These are phyloP conservation scores for Potamilus streckersoni DNA, from an alignment of 1,140 invertebrate genomes.

Conservation along the genomic window DNA sequence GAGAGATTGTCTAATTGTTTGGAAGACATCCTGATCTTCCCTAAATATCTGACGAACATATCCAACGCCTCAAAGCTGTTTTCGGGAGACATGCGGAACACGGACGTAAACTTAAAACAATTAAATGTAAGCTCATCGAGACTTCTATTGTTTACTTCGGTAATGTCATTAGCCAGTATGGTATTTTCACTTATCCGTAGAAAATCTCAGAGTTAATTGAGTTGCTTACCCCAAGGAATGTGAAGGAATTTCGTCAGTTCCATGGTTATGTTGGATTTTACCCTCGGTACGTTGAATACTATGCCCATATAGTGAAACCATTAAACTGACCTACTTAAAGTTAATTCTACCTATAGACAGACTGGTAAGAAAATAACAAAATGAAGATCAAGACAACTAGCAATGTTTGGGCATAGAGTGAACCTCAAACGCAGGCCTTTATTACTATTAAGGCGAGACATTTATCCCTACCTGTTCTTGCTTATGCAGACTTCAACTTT, in stretches of 20 bases:
- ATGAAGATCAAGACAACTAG: too few species aligned
- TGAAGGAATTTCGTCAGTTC: too few species aligned
- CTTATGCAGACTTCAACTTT: slow-evolving; percentile 24
- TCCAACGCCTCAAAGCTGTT: background rate
- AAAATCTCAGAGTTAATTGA: slow-evolving; percentile 18
- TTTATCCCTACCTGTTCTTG: slow-evolving; percentile 27
- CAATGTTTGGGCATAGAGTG: too few species aligned
- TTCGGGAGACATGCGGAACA: background rate
- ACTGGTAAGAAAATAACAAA: too few species aligned
- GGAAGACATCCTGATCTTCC: slow-evolving; percentile 43
- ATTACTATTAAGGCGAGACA: too few species aligned
- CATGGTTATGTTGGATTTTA: too few species aligned
- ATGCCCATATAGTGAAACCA: too few species aligned
- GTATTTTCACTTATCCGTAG: slow-evolving; percentile 39
- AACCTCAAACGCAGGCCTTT: too few species aligned
- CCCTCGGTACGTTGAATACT: too few species aligned
- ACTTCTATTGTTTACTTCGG: slow-evolving; percentile 42
- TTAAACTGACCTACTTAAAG: too few species aligned
- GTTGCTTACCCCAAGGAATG: too few species aligned
- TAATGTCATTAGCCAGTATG: slow-evolving; percentile 35
- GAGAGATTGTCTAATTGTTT: slow-evolving; percentile 32
- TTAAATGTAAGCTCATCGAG: slow-evolving; percentile 63
- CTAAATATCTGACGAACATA: slow-evolving; percentile 8
- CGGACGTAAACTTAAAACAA: slow-evolving; percentile 31
- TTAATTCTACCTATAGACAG: too few species aligned